These are phyloP conservation scores for Spongia lamella DNA, from an alignment of 37 sponge, comb jelly and placozoan species.

Conservation along the genomic window DNA sequence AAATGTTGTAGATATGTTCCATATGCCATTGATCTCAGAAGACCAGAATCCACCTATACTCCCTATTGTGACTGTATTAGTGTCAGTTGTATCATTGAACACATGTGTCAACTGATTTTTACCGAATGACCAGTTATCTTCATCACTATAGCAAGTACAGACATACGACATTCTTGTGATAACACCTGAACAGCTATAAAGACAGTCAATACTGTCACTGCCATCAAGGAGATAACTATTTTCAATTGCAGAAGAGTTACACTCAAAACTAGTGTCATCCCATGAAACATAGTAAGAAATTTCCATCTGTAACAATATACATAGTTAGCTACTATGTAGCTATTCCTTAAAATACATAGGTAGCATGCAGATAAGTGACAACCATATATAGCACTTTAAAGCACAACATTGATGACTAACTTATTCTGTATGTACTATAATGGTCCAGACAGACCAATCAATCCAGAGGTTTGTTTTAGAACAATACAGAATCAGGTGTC, in stretches of 20 bases:
- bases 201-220: conserved; percentile 7
- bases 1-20: conserved; percentile 42
- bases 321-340: no score
- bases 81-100: neutral
- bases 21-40: conserved; percentile 10
- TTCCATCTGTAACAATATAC: no score
- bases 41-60: conserved; percentile 27
- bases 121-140: conserved; percentile 55
- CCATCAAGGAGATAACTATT: neutral
- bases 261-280: neutral
- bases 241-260: neutral
- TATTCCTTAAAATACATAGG: no score
- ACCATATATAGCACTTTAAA: no score
- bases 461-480: no score
- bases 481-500: no score
- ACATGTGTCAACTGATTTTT: neutral
- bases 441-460: no score
- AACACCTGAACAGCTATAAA: conserved; percentile 20
- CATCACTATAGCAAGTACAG: conserved; percentile 47
- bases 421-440: no score
- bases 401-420: no score
- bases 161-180: conserved; percentile 23
- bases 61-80: conserved; percentile 9
- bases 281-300: conserved; percentile 20
- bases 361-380: no score